Conservation (phyloP, 2,888 invertebrate species). For the Junonia oenone region DNA sequence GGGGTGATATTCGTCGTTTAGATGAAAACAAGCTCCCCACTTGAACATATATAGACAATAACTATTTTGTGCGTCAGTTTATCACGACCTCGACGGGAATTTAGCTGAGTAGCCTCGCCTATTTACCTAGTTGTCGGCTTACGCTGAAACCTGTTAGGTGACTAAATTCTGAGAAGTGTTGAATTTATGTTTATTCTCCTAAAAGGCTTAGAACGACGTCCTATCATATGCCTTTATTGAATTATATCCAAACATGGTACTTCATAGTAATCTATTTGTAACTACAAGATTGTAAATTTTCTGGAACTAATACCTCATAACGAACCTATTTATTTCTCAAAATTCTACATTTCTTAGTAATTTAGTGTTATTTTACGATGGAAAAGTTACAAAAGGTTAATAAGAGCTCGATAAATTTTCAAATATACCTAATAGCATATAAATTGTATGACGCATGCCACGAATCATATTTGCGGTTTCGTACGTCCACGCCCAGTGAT, state of each 20-base stretch:
- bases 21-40: not conserved
- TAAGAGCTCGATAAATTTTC: not conserved
- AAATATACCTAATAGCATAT: conserved; percentile 3
- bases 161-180: conserved; percentile 19
- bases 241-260: not conserved
- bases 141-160: conserved; percentile 18
- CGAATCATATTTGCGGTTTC: conserved; percentile 18
- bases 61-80: conserved; percentile 11
- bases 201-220: conserved; percentile 1
- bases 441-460: conserved; percentile 8
- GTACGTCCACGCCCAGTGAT: conserved; percentile 26
- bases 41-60: not conserved
- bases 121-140: conserved; percentile 26
- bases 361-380: not conserved
- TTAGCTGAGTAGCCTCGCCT: conserved; percentile 28
- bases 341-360: not conserved
- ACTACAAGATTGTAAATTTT: not conserved
- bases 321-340: not conserved
- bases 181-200: conserved; percentile 15
- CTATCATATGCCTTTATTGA: not conserved
- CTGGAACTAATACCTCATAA: not conserved
- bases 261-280: not conserved
- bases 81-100: conserved; percentile 26
- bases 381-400: not conserved
- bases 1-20: not conserved